Conservation (phyloP, 2,888 invertebrate genomes). For the Eurytoma adleriae region DNA sequence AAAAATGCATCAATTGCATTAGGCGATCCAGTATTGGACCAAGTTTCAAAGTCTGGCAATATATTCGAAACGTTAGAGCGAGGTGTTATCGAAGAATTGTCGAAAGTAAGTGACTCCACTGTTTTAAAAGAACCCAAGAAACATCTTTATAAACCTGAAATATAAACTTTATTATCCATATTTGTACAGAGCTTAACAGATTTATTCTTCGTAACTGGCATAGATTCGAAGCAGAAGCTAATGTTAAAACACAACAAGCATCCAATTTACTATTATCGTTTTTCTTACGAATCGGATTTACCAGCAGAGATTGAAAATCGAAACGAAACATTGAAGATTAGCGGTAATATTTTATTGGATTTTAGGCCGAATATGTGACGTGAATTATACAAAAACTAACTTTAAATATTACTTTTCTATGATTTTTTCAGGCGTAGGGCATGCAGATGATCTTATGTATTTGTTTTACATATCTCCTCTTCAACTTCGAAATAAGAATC, state of each 20-base stretch:
- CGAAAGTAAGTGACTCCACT: too few species aligned
- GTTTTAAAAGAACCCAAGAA: too few species aligned
- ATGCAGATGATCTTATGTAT: conserved; percentile 34
- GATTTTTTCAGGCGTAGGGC: conserved; percentile 35
- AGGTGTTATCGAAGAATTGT: too few species aligned
- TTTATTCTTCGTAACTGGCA: conserved; percentile 22
- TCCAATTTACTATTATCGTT: conserved; percentile 40
- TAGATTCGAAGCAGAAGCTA: conserved; percentile 29
- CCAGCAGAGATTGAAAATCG: too few species aligned
- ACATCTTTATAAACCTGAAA: too few species aligned
- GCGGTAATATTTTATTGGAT: too few species aligned
- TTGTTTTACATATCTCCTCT: neutral
- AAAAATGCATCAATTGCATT: neutral
- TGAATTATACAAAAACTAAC: too few species aligned
- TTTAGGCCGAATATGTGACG: too few species aligned
- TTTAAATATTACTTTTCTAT: too few species aligned
- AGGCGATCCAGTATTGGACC: neutral
- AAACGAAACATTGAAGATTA: too few species aligned
- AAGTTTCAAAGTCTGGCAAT: neutral
- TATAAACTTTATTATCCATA: too few species aligned
- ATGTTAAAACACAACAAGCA: conserved; percentile 7
- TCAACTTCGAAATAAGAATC: neutral
- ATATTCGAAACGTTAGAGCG: too few species aligned
- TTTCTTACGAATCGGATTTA: conserved; percentile 10
- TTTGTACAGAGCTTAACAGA: neutral